These are phyloP conservation scores for Pristiophorus japonicus DNA, from an alignment of 2,113 vertebrate species.

Conservation along the genomic window DNA sequence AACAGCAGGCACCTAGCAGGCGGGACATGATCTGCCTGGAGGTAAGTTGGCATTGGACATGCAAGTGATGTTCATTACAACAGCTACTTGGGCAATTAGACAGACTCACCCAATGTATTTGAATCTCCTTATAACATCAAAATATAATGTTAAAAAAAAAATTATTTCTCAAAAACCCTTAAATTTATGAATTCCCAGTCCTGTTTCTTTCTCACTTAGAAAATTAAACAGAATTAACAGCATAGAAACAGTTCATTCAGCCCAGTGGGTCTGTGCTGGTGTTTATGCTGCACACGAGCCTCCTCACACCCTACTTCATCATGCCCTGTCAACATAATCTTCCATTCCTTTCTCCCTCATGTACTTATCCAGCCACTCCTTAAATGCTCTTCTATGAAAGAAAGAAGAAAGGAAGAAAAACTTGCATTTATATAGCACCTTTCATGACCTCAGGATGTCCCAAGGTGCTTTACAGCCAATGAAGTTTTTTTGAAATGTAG, in stretches of 20 bases:
- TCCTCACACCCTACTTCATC: not conserved
- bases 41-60: not conserved
- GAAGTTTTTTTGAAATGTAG: not conserved
- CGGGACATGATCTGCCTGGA: not conserved
- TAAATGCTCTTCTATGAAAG: not conserved
- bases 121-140: not conserved
- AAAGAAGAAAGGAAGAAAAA: not conserved
- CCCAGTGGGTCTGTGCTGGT: not conserved
- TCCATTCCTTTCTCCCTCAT: too few species aligned
- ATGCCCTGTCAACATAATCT: not conserved
- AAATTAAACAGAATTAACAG: not conserved
- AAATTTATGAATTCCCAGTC: not conserved
- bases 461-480: not conserved
- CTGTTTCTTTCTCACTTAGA: not conserved
- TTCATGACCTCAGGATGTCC: not conserved
- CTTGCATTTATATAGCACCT: not conserved
- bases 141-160: not conserved
- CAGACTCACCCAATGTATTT: not conserved
- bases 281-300: not conserved
- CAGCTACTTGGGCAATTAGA: not conserved
- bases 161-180: not conserved
- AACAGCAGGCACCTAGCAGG: not conserved
- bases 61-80: not conserved
- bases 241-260: not conserved
- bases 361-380: too few species aligned